Conservation (phyloP, 2,797 vertebrate species). For the Centroberyx gerrardi region DNA sequence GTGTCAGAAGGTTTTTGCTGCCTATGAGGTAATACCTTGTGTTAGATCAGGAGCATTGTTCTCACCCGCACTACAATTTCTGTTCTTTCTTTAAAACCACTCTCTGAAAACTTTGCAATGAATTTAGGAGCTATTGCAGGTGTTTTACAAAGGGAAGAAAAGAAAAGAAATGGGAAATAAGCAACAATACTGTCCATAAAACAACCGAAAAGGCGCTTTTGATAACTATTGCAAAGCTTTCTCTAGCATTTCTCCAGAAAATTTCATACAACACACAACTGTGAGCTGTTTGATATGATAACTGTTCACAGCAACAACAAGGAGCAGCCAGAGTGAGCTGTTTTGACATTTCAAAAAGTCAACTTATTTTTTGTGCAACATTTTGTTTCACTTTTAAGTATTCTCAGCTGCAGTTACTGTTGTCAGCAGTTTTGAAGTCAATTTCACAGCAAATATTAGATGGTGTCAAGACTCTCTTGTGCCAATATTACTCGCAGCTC, state of each 20-base stretch:
- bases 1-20: conserved; percentile 64
- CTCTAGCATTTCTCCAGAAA: not conserved
- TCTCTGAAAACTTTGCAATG: conserved; percentile 2
- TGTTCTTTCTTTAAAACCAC: conserved; percentile 31
- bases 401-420: not conserved
- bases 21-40: conserved; percentile 44
- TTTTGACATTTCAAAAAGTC: conserved; percentile 38
- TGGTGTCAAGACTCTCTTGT: conserved; percentile 6
- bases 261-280: not conserved
- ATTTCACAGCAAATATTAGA: conserved; percentile 19
- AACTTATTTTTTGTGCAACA: not conserved
- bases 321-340: not conserved
- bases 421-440: conserved; percentile 22
- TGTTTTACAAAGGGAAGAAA: not conserved
- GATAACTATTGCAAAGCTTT: conserved; percentile 18
- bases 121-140: not conserved
- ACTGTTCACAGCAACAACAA: conserved; percentile 11
- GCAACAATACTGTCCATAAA: not conserved
- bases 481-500: not conserved
- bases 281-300: conserved; percentile 28
- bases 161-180: not conserved
- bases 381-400: conserved; percentile 10
- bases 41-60: conserved; percentile 48
- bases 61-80: conserved; percentile 34
- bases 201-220: not conserved